Percentiles rank a stretch among this genome's conserved stretches.
Evolutionary conservation across 2,888 invertebrate species (phyloP).

Genomic region (Sesia bembeciformis): DNA sequence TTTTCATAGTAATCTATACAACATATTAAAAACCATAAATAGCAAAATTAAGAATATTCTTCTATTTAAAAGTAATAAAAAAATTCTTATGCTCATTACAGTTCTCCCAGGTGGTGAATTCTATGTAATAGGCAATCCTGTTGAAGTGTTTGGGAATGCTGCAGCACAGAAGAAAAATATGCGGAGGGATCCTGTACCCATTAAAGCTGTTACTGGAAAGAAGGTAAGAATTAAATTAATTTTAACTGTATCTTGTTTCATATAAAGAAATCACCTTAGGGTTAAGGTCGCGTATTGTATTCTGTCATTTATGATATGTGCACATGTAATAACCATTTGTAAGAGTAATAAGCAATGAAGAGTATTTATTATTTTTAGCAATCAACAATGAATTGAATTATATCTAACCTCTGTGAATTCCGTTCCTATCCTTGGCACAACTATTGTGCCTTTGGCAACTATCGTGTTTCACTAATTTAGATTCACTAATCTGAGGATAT

Average conservation of each 20-base stretch:
- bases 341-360: background rate
- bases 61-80: too few relatives aligned
- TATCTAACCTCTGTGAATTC: too few relatives aligned
- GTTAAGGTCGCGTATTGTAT: background rate
- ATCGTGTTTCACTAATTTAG: too few relatives aligned
- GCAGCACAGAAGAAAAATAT: slow-evolving; percentile 50
- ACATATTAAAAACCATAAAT: too few relatives aligned
- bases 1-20: too few relatives aligned
- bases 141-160: slow-evolving; percentile 81
- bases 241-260: background rate
- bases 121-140: slow-evolving; percentile 88
- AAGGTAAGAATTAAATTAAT: slow-evolving; percentile 50
- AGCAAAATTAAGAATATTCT: too few relatives aligned
- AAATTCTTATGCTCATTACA: slow-evolving; percentile 8
- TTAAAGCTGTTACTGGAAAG: slow-evolving; percentile 77
- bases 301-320: too few relatives aligned
- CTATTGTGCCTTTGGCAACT: too few relatives aligned
- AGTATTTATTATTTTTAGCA: too few relatives aligned
- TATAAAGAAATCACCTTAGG: background rate
- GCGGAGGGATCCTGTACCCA: slow-evolving; percentile 71
- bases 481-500: too few relatives aligned
- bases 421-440: too few relatives aligned
- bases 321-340: background rate
- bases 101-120: slow-evolving; percentile 71
- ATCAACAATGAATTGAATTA: too few relatives aligned